Base-by-base conservation (phyloP, 2,113 vertebrate genomes). In the Cnemophilus loriae region DNA sequence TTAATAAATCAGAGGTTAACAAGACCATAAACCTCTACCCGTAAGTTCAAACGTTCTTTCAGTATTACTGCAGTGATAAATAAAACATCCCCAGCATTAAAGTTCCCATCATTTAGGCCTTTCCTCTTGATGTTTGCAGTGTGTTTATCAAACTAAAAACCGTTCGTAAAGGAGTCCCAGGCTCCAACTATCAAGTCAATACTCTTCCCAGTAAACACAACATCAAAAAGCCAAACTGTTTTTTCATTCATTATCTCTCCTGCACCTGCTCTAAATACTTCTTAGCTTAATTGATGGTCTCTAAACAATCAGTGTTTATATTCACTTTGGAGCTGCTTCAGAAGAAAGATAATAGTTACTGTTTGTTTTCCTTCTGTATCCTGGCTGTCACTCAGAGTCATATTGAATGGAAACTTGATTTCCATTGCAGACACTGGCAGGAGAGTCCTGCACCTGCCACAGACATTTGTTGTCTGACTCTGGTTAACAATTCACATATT, bases 171-270 rank as follows among this genome's bases (percentile, higher is more conserved):
- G 22, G 49, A 94, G 81, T 49, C 42, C 27, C 39, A 73, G 81
- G 27, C 84, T 87, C 47, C 63, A 78, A 32, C 24, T 74, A 89
- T 70, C 60, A 93, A 37, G 70, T 85, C 84, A 89, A 32, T 92
- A 57, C 37, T 85, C 69, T 55, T 67, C n/a, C 27, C 27, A 15
- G 10, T 78, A 95, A 95, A 92, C 57, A 91, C 1, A 3, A 89
- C 75, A 90, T 95, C 86, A 95, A 92, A 96, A 84, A 89, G 35
- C 53, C 56, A 81, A 96, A 84, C 30, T 89, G 28, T 70, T 94
- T 84, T 95, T 96, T 92, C 65, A 63, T 90, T 95, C 21, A 74
- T 94, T 91, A 95, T 87, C 82, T 95, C 74, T 68, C 35, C 70
- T 44, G 71, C 90, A 96, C 93, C 86, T 87, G 89, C 68, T 88